Evolutionary conservation across 2,113 vertebrate species (phyloP).

Genomic region (Atrichornis clamosus): DNA sequence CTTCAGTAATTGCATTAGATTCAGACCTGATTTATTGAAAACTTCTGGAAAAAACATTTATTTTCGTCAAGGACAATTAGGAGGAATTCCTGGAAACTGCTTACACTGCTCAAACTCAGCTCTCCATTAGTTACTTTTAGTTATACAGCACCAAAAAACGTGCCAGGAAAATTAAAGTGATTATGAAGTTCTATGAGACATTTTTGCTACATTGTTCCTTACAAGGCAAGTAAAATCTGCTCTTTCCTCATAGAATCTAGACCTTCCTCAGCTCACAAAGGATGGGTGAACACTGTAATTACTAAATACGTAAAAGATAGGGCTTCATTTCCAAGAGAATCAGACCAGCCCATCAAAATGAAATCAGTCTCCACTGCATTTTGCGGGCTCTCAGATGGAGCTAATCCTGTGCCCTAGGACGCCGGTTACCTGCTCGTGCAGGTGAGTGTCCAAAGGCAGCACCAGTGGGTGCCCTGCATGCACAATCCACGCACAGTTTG

Average conservation of each 20-base stretch:
- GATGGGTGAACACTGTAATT: background rate
- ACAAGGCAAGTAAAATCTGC: background rate
- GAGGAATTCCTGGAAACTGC: background rate
- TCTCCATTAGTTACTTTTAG: background rate
- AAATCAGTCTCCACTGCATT: rapidly evolving
- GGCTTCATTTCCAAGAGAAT: background rate
- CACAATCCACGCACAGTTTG: rapidly evolving
- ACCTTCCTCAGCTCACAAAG: background rate
- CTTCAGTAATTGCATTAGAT: background rate
- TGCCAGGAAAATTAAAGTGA: background rate
- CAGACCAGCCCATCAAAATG: background rate
- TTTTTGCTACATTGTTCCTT: background rate
- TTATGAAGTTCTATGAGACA: background rate
- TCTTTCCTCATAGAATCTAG: background rate
- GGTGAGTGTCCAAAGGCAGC: rapidly evolving
- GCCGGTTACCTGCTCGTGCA: rapidly evolving
- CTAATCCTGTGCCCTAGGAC: background rate
- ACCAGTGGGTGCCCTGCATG: rapidly evolving
- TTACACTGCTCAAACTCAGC: background rate
- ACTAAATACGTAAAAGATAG: background rate
- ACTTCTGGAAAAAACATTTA: background rate
- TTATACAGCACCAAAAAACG: background rate
- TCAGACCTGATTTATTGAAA: constrained; percentile 1
- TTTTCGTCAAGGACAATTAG: background rate
- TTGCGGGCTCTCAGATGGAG: rapidly evolving